Base-by-base conservation (phyloP, 1,140 invertebrate genomes). In the Colletes latitarsis region DNA sequence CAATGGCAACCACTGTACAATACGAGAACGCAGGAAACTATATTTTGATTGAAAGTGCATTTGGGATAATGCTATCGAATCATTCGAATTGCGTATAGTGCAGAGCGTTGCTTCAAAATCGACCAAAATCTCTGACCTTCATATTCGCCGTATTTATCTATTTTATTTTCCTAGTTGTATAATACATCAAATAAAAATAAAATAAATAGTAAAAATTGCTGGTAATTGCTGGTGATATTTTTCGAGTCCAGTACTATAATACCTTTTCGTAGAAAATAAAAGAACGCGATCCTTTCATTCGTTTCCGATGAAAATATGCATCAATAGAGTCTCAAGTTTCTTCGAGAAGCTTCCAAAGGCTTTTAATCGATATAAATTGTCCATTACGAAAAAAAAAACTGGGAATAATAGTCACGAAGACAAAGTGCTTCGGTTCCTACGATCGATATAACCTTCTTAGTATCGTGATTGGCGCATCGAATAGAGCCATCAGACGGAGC, bases 21-120 rank as follows among this genome's bases (percentile, higher is more conserved):
- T 10, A n/a, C 8, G 2, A 10, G 21, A 21, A 62, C 60, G 14
- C 12, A 63, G 41, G n/a, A 49, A 73, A 49, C 43, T 41, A 52
- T 71, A 71, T 57, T 79, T 64, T 49, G 60, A 79, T 73, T 57
- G 77, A 53, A 57, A 49, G 46, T 79, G 21, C 60, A 73, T 79
- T 58, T 64, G 2, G 49, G 62, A 43, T 39, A 46, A 17, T n/a
- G 9, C 43, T 19, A 64, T 63, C 60, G 60, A 43, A 4, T 14
- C 19, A 19, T 60, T 46, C 46, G 15, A 30, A 15, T 30, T 43
- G 17, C 57, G 8, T 9, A 30, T 30, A 30, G 30, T 30, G 30
- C 30, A 30, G 30, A 30, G 30, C n/a, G n/a, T n/a, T n/a, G n/a
- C 0, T 30, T 30, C 30, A 30, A 30, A 57, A 57, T 57, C 6